Percentiles rank a stretch among this genome's conserved stretches.
phyloP scores from a whole-genome alignment of 2,113 vertebrate species.

The Bos javanicus region DNA sequence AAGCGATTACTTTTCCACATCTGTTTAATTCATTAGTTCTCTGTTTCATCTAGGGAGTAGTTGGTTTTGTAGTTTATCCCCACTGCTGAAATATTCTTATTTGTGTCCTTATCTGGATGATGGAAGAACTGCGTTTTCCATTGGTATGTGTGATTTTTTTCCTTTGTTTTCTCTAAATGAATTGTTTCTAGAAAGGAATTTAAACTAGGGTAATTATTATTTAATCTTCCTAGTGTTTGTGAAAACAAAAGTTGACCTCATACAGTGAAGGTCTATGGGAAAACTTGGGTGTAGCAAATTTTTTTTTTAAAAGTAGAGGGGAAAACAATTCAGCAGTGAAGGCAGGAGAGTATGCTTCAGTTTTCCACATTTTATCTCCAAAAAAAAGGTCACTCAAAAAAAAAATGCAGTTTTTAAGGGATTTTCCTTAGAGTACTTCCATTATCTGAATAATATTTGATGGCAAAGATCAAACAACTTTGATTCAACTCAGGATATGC shows the following conservation, averaged over 20 bases:
- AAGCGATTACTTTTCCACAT: not conserved
- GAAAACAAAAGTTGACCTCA: slow-evolving; percentile 73
- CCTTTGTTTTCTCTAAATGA: slow-evolving; percentile 72
- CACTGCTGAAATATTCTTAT: not conserved
- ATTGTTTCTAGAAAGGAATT: slow-evolving; percentile 76
- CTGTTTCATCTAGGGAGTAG: not conserved
- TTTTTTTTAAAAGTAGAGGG: slow-evolving; percentile 21
- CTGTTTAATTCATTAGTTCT: not conserved
- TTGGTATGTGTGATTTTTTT: slow-evolving; percentile 43
- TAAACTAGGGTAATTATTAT: slow-evolving; percentile 65
- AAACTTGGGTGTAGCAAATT: slow-evolving; percentile 75
- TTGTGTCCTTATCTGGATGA: slow-evolving; percentile 44
- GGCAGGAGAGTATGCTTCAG: slow-evolving; percentile 64
- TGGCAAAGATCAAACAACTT: slow-evolving; percentile 41
- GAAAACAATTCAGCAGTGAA: slow-evolving; percentile 67
- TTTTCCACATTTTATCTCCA: slow-evolving; percentile 75
- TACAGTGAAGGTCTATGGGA: slow-evolving; percentile 65
- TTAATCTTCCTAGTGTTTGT: slow-evolving; percentile 72
- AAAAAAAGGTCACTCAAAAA: slow-evolving; percentile 3
- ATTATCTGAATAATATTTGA: not conserved
- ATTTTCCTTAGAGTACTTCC: slow-evolving; percentile 33
- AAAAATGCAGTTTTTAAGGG: slow-evolving; percentile 21
- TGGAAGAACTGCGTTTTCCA: slow-evolving; percentile 72
- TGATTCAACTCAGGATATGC: not conserved
- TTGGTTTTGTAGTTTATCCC: not conserved